Evolutionary conservation across 2,797 vertebrate genomes (phyloP).

Genomic region (Lithobates sylvaticus): DNA sequence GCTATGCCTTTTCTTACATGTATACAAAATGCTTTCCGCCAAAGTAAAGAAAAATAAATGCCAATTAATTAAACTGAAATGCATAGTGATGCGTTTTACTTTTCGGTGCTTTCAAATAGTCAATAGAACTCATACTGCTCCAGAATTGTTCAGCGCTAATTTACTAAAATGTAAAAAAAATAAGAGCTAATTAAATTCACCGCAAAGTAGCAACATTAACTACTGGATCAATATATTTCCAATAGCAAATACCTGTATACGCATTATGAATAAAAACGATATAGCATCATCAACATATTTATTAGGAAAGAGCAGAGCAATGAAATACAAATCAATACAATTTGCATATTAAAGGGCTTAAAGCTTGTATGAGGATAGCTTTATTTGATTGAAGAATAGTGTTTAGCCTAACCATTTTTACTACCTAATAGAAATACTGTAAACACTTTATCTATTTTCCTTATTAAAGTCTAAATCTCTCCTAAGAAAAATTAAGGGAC

Average conservation of each 20-base stretch:
- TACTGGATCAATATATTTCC: not conserved
- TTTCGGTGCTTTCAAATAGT: not conserved
- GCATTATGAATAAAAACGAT: no score
- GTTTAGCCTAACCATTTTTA: no score
- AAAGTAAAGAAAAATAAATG: conserved; percentile 11
- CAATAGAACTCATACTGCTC: conserved; percentile 20
- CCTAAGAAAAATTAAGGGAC: no score
- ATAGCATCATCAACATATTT: no score
- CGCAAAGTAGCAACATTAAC: not conserved
- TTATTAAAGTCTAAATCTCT: no score
- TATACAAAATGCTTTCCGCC: conserved; percentile 10
- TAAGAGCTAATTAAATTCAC: not conserved
- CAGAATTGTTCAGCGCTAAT: conserved; percentile 14
- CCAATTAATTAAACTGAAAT: conserved; percentile 21
- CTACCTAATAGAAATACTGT: no score
- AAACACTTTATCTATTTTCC: no score
- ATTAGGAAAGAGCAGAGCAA: no score
- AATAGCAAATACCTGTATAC: not conserved
- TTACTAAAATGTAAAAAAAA: conserved; percentile 11
- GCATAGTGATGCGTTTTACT: not conserved
- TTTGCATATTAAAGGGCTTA: no score
- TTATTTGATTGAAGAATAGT: no score
- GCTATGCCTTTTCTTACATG: not conserved
- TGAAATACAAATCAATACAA: no score
- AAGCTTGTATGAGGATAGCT: no score